These are phyloP conservation scores for Arothron firmamentum DNA, from an alignment of 2,113 vertebrate species.

Conservation along the genomic window DNA sequence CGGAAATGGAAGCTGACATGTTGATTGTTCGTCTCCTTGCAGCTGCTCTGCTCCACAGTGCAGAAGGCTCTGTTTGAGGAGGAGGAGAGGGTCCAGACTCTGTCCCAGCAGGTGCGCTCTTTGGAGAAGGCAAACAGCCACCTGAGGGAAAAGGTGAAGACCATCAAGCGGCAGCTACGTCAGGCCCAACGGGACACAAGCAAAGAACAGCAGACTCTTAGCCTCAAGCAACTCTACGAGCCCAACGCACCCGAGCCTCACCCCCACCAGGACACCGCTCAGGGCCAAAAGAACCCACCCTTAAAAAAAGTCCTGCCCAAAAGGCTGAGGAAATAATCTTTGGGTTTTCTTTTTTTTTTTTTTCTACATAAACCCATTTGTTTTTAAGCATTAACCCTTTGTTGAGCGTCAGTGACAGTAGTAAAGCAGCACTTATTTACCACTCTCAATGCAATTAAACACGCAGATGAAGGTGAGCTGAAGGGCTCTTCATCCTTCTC, in stretches of 20 bases:
- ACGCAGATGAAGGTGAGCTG: too few relatives aligned
- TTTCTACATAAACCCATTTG: neutral
- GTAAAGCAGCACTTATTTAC: too few relatives aligned
- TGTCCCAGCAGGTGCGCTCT: conserved; percentile 77
- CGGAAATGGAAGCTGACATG: too few relatives aligned
- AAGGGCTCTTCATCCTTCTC: neutral
- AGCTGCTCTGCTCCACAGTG: conserved; percentile 79
- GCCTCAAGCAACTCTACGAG: conserved; percentile 71
- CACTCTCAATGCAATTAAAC: too few relatives aligned
- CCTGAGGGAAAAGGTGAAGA: conserved; percentile 80
- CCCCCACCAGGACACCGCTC: conserved; percentile 72
- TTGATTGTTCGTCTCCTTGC: conserved; percentile 9
- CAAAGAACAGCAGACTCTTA: conserved; percentile 71
- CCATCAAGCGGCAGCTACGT: conserved; percentile 78
- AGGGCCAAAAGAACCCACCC: conserved; percentile 57
- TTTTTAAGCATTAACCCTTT: neutral
- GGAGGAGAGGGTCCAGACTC: conserved; percentile 76
- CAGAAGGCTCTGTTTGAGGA: conserved; percentile 84
- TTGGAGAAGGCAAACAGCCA: conserved; percentile 81
- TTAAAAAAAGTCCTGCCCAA: conserved; percentile 65
- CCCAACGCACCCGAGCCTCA: conserved; percentile 54
- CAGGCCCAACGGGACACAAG: conserved; percentile 73
- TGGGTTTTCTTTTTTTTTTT: neutral
- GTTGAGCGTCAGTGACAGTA: too few relatives aligned
- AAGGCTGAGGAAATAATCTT: conserved; percentile 63